These are phyloP conservation scores for Rhamphomyia laevipes DNA, from an alignment of 2,888 invertebrate species.

Conservation along the genomic window DNA sequence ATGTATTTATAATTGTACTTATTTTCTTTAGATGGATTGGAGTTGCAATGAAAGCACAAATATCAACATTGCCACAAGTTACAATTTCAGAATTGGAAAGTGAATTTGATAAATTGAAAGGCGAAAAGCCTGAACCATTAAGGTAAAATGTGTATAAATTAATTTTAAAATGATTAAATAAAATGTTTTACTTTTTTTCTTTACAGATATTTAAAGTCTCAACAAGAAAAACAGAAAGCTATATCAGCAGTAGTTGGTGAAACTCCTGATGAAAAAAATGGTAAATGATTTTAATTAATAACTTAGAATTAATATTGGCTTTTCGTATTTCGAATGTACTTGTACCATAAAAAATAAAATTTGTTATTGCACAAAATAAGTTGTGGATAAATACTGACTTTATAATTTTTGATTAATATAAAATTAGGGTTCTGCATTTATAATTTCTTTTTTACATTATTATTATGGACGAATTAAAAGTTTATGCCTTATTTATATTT, in stretches of 20 bases:
- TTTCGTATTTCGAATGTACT: no score
- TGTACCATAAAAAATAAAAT: no score
- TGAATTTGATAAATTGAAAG: slow-evolving; percentile 64
- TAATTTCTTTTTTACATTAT: no score
- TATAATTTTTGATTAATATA: no score
- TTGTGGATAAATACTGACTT: no score
- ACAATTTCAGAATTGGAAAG: slow-evolving; percentile 79
- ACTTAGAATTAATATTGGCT: no score
- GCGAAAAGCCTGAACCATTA: slow-evolving; percentile 32
- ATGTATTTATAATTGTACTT: not conserved
- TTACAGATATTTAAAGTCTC: slow-evolving; percentile 34
- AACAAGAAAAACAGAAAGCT: slow-evolving; percentile 35
- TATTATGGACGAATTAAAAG: no score
- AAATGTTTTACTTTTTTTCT: not conserved
- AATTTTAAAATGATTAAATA: not conserved
- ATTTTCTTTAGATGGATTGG: slow-evolving; percentile 62
- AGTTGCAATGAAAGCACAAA: slow-evolving; percentile 69
- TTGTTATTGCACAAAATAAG: no score
- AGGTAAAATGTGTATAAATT: slow-evolving; percentile 19
- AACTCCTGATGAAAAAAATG: slow-evolving; percentile 27
- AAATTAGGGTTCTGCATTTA: no score
- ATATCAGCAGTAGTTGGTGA: slow-evolving; percentile 35
- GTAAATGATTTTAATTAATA: no score
- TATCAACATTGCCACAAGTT: slow-evolving; percentile 76
- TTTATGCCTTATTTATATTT: no score